Base-by-base conservation (phyloP, 1,140 invertebrate species). In the Drosophila kepulauana region DNA sequence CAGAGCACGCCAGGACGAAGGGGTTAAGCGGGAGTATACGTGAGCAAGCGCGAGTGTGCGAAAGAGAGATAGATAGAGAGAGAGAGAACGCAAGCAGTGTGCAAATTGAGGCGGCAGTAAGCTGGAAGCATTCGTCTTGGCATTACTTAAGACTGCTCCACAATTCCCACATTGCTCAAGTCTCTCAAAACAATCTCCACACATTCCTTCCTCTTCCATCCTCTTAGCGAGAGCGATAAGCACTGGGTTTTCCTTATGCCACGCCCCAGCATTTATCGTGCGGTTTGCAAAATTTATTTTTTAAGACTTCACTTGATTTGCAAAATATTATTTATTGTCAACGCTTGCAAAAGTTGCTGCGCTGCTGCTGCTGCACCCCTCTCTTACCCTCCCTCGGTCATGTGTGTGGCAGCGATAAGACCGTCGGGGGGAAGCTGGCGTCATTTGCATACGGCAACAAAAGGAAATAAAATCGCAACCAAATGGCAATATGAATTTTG, bases 321-420 rank as follows among this genome's bases (percentile, higher is more conserved):
- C 75, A 80, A 76, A 82, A 82, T 89, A 91, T 91, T 91, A 91
- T 91, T 91, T 91, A 91, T 91, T 91, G 88, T 91, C 89, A 85
- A 69, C 77, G 79, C 78, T 54, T 20, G 80, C 77, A 57, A 67
- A 25, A 64, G 59, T 59, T 49, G 20, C 3, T 25, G 20, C 20
- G 20, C 20, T 20, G 20, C 20, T 46, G 15, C 3, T 30, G 10
- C n/a, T 1, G 1, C 33, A 15, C 30, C 30, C n/a, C 15, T 2
- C 20, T 25, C 20, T 25, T 25, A 25, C 20, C 20, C 20, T 16
- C 15, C 11, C 8, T 6, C 1, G 16, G 35, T 7, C 65, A 73
- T 80, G 69, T 86, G 81, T 85, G 75, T 72, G 71, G 13, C 62
- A 5, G 66, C 75, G 82, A 86, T 86, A 86, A 86, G 79, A 59